These are phyloP conservation scores for Theocolax elegans DNA, from an alignment of 1,140 invertebrate genomes.

Conservation along the genomic window DNA sequence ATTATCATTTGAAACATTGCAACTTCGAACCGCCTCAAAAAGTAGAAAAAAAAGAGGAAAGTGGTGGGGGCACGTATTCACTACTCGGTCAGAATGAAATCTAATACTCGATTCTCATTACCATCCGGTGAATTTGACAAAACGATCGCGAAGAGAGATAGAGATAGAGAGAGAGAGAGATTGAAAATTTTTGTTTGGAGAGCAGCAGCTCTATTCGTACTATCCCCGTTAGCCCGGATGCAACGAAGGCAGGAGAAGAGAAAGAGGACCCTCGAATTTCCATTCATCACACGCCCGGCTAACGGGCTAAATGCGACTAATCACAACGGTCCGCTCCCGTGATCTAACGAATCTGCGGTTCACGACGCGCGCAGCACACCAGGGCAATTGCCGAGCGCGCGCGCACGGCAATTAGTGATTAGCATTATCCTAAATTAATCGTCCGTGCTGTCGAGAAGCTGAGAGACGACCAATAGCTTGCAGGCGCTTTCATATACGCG, in stretches of 20 bases:
- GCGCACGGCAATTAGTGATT: slow-evolving; percentile 60
- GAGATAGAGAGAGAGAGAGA: not conserved
- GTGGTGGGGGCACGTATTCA: too few relatives aligned
- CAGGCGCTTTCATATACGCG: not conserved
- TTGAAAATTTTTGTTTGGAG: too few relatives aligned
- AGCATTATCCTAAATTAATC: slow-evolving; percentile 67
- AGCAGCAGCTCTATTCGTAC: too few relatives aligned
- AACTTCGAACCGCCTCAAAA: too few relatives aligned
- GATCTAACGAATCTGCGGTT: slow-evolving; percentile 34
- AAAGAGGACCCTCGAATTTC: slow-evolving; percentile 4
- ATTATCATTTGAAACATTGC: too few relatives aligned
- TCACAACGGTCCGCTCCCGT: slow-evolving; percentile 12
- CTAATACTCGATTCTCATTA: too few relatives aligned
- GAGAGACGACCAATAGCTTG: not conserved
- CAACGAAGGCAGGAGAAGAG: too few relatives aligned
- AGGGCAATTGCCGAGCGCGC: slow-evolving; percentile 44
- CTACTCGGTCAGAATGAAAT: too few relatives aligned
- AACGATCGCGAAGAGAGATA: not conserved
- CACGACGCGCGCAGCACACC: slow-evolving; percentile 22
- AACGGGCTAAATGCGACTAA: slow-evolving; percentile 28
- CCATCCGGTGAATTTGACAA: not conserved
- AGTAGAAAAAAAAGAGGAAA: too few relatives aligned
- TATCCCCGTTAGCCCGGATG: too few relatives aligned
- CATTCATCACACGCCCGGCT: slow-evolving; percentile 11
- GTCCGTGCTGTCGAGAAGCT: slow-evolving; percentile 45